These are phyloP conservation scores for Halictus rubicundus DNA, from an alignment of 1,140 invertebrate genomes.

Conservation along the genomic window DNA sequence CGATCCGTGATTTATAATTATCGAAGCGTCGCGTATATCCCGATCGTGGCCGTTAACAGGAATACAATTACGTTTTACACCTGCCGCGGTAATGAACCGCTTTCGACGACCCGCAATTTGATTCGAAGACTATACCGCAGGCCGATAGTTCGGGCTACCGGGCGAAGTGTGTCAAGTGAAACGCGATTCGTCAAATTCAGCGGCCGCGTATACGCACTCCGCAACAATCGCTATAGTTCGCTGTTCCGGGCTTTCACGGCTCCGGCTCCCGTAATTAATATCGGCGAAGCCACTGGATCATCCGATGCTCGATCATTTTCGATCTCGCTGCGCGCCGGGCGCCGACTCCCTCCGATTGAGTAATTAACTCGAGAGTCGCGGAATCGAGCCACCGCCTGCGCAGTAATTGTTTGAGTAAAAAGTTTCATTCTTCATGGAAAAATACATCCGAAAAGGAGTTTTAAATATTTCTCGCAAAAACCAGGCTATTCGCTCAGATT, in stretches of 20 bases:
- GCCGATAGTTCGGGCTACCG: not conserved
- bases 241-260: slow-evolving; percentile 15
- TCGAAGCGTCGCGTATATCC: not conserved
- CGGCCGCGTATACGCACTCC: not conserved
- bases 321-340: too few relatives aligned
- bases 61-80: not conserved
- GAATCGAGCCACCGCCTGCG: too few relatives aligned
- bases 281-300: not conserved
- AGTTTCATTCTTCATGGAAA: too few relatives aligned
- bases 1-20: not conserved
- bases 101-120: slow-evolving; percentile 3
- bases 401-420: too few relatives aligned
- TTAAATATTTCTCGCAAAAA: too few relatives aligned
- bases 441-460: too few relatives aligned
- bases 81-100: not conserved
- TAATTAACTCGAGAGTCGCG: too few relatives aligned
- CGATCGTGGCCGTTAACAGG: not conserved
- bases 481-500: too few relatives aligned
- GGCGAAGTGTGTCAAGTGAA: slow-evolving; percentile 33
- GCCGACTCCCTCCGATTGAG: too few relatives aligned
- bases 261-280: not conserved
- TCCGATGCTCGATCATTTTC: not conserved
- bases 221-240: slow-evolving; percentile 14
- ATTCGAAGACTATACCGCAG: not conserved
- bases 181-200: slow-evolving; percentile 21